Base-by-base conservation (phyloP, 2,888 invertebrate species). In the Mongoloraphidia duomilia region DNA sequence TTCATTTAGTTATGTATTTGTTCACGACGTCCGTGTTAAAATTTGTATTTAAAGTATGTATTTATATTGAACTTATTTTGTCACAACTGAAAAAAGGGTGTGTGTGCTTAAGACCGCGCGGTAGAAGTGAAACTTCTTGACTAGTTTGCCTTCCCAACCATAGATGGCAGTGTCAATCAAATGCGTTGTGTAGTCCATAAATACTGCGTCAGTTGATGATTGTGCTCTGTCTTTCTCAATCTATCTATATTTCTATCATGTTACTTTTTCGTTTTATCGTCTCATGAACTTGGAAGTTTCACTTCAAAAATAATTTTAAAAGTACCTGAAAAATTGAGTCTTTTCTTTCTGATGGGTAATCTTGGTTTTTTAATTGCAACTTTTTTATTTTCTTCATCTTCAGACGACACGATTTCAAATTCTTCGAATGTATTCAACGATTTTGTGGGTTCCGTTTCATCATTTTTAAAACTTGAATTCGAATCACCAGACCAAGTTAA, bases 291-390 rank as follows among this genome's bases (percentile, higher is more conserved):
- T 17, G 36, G 38, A 10, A 49, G 38, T 11, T 40, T 3, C 48
- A 48, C 41, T 34, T 37, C 12, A 35, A 26, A 10, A 49, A 39
- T 39, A 9, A 12, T 14, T 45, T 39, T 38, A n/a, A n/a, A 11
- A 39, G 65, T 66, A 65, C 74, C 75, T 45, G 74, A 75, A 55
- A 74, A 75, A 3, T 66, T 51, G 12, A 75, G 64, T 59, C 68
- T 70, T 52, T 39, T 64, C 66, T 46, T 60, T 59, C 46, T 59
- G 60, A 47, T 55, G 62, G 49, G 58, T 64, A 47, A 51, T 60
- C 45, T 53, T 57, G 42, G 49, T 58, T 50, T 42, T 44, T 47
- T 52, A 44, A 12, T n/a, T 34, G 12, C 9, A 44, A 56, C 51
- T 38, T 57, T 58, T 34, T 57, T 59, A 11, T 58, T 57, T 34